Evolutionary conservation across 2,888 invertebrate genomes (phyloP).

Genomic region (Helleia helle): DNA sequence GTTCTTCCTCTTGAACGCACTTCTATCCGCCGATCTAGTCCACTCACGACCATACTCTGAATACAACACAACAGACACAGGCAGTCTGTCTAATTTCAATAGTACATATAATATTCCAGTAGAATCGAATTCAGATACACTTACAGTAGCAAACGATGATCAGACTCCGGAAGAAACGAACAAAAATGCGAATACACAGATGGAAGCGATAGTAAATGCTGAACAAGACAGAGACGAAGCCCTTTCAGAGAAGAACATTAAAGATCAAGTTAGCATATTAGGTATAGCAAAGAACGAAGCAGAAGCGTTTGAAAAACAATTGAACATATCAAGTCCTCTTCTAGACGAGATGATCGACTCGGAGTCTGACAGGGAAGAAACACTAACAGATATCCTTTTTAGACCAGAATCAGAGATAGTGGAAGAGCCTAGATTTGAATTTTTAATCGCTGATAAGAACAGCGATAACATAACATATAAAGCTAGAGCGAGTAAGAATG

Average conservation of each 20-base stretch:
- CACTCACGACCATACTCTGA: constrained; percentile 50
- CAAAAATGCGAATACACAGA: constrained; percentile 45
- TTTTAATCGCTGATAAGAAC: constrained; percentile 54
- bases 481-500: constrained; percentile 28
- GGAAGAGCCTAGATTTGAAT: constrained; percentile 57
- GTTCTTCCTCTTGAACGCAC: constrained; percentile 53
- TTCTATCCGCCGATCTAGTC: constrained; percentile 51
- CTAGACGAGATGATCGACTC: constrained; percentile 63
- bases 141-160: constrained; percentile 49
- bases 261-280: constrained; percentile 26
- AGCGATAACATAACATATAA: constrained; percentile 39
- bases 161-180: constrained; percentile 41
- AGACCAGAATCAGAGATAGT: constrained; percentile 50
- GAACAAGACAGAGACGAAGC: constrained; percentile 56
- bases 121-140: constrained; percentile 55
- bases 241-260: constrained; percentile 35
- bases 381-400: constrained; percentile 56
- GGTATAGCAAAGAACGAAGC: constrained; percentile 38
- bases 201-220: constrained; percentile 52
- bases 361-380: constrained; percentile 62
- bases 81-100: constrained; percentile 39
- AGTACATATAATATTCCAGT: constrained; percentile 52
- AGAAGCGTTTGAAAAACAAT: constrained; percentile 41
- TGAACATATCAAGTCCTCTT: constrained; percentile 60
- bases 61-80: constrained; percentile 38